phyloP scores from a whole-genome alignment of 2,797 vertebrate genomes.

The Hippoglossus hippoglossus region DNA sequence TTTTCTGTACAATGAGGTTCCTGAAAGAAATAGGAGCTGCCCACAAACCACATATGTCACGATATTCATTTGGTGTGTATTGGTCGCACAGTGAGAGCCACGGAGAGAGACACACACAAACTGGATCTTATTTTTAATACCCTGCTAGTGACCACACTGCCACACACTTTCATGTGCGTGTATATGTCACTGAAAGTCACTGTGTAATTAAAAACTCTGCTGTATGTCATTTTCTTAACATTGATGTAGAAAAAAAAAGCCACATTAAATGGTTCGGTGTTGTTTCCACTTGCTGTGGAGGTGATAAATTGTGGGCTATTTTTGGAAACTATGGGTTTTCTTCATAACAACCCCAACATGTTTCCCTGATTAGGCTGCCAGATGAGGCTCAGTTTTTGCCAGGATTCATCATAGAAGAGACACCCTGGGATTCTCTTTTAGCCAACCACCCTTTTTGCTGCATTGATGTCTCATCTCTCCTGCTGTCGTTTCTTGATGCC shows the following conservation, averaged over 20 bases:
- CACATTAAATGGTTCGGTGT: neutral
- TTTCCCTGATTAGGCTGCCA: conserved; percentile 11
- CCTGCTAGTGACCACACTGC: no score
- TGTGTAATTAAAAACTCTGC: neutral
- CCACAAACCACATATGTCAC: no score
- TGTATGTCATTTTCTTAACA: neutral
- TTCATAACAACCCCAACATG: conserved; percentile 1
- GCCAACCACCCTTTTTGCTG: conserved; percentile 56
- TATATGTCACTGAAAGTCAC: neutral
- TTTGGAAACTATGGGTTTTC: neutral
- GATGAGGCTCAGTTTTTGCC: conserved; percentile 30
- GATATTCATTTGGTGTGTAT: no score
- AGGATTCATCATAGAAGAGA: conserved; percentile 32
- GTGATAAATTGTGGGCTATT: conserved; percentile 5
- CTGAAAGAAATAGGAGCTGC: no score
- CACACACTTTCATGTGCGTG: no score
- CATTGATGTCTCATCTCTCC: conserved; percentile 59
- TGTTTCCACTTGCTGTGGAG: conserved; percentile 1
- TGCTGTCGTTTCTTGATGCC: conserved; percentile 54
- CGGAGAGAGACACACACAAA: no score
- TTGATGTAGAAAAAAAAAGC: no score
- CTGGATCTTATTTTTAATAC: no score
- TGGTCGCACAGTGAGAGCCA: no score
- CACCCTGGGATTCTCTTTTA: conserved; percentile 45
- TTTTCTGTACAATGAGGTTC: no score